A percentile compares a stretch with the other conserved stretches of the same genome.
These are phyloP conservation scores for Ceratitis capitata DNA, from an alignment of 1,140 invertebrate genomes.

Conservation along the genomic window DNA sequence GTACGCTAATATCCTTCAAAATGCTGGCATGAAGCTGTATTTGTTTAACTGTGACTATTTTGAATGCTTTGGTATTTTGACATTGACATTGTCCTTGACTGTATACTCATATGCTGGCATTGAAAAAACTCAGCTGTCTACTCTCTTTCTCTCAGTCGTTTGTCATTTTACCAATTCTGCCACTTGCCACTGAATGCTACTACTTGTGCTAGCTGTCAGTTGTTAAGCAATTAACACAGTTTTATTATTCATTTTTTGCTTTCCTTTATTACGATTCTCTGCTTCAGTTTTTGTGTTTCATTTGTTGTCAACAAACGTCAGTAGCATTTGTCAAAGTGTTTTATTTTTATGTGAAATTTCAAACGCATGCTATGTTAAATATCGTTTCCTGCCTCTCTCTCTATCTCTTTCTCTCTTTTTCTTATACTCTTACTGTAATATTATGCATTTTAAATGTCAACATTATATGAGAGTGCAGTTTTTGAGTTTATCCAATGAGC, in stretches of 20 bases:
- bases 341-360: no score
- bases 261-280: neutral
- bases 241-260: conserved; percentile 10
- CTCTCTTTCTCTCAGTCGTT: neutral
- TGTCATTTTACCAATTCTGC: neutral
- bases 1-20: neutral
- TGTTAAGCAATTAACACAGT: conserved; percentile 7
- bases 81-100: neutral
- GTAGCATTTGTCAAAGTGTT: conserved; percentile 28
- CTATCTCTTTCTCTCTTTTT: no score
- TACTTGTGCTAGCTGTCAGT: neutral
- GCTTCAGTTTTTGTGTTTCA: neutral
- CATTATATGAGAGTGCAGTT: no score
- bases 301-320: neutral
- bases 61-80: neutral
- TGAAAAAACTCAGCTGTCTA: neutral
- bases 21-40: neutral
- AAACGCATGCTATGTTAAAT: no score
- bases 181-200: conserved; percentile 17
- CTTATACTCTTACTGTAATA: neutral
- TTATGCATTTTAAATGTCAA: neutral
- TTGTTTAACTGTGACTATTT: neutral
- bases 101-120: neutral
- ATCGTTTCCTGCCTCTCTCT: no score
- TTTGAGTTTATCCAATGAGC: no score